Percentiles rank a stretch among this genome's conserved stretches.
Conservation (phyloP, 2,888 invertebrate species). For the Dryobota labecula region DNA sequence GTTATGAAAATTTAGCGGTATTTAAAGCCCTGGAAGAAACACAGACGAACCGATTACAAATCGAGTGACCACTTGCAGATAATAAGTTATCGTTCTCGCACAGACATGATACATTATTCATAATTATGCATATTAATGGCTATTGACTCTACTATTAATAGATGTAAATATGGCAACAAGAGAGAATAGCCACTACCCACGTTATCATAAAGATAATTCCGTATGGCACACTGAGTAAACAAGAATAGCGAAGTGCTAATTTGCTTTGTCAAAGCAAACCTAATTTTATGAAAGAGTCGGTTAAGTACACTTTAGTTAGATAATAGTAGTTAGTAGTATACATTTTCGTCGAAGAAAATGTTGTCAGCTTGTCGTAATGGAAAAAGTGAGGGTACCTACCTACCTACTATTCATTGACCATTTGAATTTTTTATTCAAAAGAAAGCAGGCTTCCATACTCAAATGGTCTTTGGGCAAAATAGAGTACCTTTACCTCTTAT, state of each 20-base stretch:
- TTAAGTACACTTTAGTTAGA: neutral
- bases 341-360: neutral
- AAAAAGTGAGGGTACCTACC: neutral
- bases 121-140: constrained; percentile 22
- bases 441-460: neutral
- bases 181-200: constrained; percentile 36
- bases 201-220: constrained; percentile 50
- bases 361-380: neutral
- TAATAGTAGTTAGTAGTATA: neutral
- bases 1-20: no score
- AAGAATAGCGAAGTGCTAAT: constrained; percentile 30
- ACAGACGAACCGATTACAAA: neutral
- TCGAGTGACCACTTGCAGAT: neutral
- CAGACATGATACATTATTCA: constrained; percentile 15
- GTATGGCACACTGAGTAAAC: constrained; percentile 33
- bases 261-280: constrained; percentile 24
- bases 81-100: neutral
- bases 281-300: constrained; percentile 7
- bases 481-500: neutral
- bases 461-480: neutral
- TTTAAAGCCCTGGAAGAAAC: no score
- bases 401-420: neutral
- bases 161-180: constrained; percentile 27
- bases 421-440: neutral
- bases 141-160: constrained; percentile 40